Evolutionary conservation across 2,797 vertebrate genomes (phyloP), one percentile per base, ranked within the genome.

Genomic region (Hephaestus fuliginosus): DNA sequence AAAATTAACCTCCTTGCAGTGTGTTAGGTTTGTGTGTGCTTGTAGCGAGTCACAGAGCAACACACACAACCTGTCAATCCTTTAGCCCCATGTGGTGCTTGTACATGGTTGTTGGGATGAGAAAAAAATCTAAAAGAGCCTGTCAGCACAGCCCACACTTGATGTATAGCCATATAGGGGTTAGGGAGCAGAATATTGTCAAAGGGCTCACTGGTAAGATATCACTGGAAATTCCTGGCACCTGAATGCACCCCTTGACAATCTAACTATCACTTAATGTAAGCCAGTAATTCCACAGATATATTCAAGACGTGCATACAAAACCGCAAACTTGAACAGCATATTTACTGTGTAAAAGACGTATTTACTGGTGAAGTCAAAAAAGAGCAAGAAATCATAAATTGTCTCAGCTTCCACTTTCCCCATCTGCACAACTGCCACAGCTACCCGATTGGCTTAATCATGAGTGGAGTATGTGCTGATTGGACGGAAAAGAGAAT

Each of bases 401-500:
- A 68, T 55, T 46, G 33, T 70, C 67, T 58, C 58, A 55, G 63
- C 69, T 68, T 81, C 58, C 60, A 44, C 60, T 53, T 11, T 74
- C 51, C 48, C 56, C 44, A 62, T 74, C 71, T 44, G 71, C 75
- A 69, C 53, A 71, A 70, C 71, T 72, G 10, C 76, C 14, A 57
- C 57, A 60, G 65, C 82, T 57, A 52, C 78, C 65, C 66, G 61
- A 92, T 86, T 94, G 92, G 88, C 79, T 83, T 6, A 57, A 83
- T 79, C 55, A 56, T 13, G 66, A 70, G 53, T 39, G 33, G 70
- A 78, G 71, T 80, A 55, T 72, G 72, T 78, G 83, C 86, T 81
- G 88, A 92, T 93, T 93, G 90, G 88, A 86, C 71, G 84, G 78
- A 88, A 84, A 74, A 62, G 64, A 77, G 76, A 81, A 84, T 81